Evolutionary conservation across 2,113 vertebrate species (phyloP).

Genomic region (Symphodus melops): DNA sequence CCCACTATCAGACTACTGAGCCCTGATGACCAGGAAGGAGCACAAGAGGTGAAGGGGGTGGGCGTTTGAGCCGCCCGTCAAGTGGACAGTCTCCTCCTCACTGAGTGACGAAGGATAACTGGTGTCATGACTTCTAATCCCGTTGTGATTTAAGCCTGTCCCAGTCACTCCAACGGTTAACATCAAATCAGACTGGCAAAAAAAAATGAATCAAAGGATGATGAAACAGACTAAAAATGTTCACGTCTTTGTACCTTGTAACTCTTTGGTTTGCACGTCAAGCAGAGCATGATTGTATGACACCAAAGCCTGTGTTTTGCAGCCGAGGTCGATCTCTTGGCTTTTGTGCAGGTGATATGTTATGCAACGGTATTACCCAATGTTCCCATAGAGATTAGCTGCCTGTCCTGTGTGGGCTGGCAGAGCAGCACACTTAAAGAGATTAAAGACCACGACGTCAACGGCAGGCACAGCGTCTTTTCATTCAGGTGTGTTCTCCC

Average conservation of each 20-base stretch:
- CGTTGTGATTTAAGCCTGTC: constrained; percentile 44
- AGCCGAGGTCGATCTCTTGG: constrained; percentile 35
- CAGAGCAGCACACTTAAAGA: constrained; percentile 60
- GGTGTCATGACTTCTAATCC: constrained; percentile 76
- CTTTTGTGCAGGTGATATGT: constrained; percentile 58
- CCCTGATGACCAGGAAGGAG: not conserved
- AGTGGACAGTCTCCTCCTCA: constrained; percentile 4
- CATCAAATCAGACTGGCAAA: not conserved
- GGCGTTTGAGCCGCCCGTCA: not conserved
- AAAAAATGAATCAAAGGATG: not conserved
- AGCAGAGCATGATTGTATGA: not conserved
- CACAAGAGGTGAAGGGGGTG: not conserved
- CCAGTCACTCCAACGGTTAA: constrained; percentile 46
- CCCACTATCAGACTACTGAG: not conserved
- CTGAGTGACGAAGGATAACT: constrained; percentile 50
- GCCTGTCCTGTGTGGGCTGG: constrained; percentile 37
- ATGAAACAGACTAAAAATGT: not conserved
- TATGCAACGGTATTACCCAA: constrained; percentile 71
- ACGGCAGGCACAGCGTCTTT: not conserved
- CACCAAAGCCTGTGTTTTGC: not conserved
- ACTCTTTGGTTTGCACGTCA: not conserved
- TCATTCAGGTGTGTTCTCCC: constrained; percentile 54
- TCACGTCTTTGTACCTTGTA: not conserved
- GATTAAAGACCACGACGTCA: constrained; percentile 66
- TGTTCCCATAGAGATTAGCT: constrained; percentile 75